Evolutionary conservation across 1,140 invertebrate genomes (phyloP), one percentile per base, ranked within the genome.

Genomic region (Lepidurus couesii): DNA sequence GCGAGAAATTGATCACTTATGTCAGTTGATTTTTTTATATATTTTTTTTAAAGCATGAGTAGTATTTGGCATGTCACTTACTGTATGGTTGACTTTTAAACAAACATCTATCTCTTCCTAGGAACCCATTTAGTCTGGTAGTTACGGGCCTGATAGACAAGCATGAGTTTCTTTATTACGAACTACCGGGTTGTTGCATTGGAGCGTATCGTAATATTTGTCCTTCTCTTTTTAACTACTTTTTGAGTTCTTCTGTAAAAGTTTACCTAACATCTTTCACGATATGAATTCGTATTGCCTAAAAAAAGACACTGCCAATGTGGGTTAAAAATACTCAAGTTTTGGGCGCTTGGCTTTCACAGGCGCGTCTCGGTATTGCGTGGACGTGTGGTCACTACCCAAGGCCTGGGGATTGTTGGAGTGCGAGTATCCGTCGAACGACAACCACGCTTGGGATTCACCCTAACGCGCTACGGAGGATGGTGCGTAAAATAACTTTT

Each of bases 301-400:
- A 24, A 34, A 34, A 13, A 79, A 78, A 42, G 34, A 34, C 34
- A 3, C 4, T 34, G 3, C 34, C 34, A 34, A 73, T 81, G 75
- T 79, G 53, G 76, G 53, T 80, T 74, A 44, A 80, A 80, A 74
- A n/a, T 53, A 34, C 45, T 82, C 34, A 74, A 75, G 73, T 80
- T 78, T 77, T 79, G 11, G 21, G 73, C 75, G 73, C 26, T 80
- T 77, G 42, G 78, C 34, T 82, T 81, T 88, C 88, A 84, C 89
- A 99, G 97, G 87, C 95, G 97, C 85, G 96, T 98, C 82, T 97
- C 97, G 82, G 96, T 99, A 83, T 97, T 99, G 89, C 90, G 98
- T 83, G 98, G 98, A 80, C 93, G 95, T 86, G 96, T 99, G 80
- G 90, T 98, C 78, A 95, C 95, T 74, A 90, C 92, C 78, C 93